Conservation (phyloP, 2,113 vertebrate genomes). For the Gorilla gorilla region DNA sequence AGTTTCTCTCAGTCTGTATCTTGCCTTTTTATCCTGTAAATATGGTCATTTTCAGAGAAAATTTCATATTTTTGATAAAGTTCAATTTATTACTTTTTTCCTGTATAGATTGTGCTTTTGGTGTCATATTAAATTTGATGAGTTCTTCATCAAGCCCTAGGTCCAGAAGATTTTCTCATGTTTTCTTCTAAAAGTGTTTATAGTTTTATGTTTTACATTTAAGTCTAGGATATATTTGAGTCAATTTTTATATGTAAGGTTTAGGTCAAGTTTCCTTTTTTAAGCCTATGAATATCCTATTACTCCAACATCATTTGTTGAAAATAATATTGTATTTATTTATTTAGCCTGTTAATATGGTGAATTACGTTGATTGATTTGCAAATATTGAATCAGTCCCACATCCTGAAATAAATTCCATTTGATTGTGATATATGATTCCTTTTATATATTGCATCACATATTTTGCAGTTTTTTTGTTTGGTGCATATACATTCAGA, state of each 20-base stretch:
- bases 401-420: neutral
- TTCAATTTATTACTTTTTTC: neutral
- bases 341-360: neutral
- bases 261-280: neutral
- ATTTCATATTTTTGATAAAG: constrained; percentile 3
- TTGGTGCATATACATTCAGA: neutral
- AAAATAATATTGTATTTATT: neutral
- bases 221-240: neutral
- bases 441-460: neutral
- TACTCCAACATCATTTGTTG: neutral
- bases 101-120: constrained; percentile 1
- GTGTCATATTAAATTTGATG: neutral
- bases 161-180: neutral
- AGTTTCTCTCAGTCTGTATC: neutral
- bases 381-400: neutral
- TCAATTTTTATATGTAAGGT: neutral
- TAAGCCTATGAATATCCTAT: neutral
- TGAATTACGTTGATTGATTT: neutral
- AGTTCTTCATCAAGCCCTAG: neutral
- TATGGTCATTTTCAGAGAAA: neutral
- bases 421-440: neutral
- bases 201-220: neutral
- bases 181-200: neutral
- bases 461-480: neutral
- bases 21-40: neutral